These are phyloP conservation scores for Tamias sibiricus DNA, from an alignment of 2,113 vertebrate genomes.

Conservation along the genomic window DNA sequence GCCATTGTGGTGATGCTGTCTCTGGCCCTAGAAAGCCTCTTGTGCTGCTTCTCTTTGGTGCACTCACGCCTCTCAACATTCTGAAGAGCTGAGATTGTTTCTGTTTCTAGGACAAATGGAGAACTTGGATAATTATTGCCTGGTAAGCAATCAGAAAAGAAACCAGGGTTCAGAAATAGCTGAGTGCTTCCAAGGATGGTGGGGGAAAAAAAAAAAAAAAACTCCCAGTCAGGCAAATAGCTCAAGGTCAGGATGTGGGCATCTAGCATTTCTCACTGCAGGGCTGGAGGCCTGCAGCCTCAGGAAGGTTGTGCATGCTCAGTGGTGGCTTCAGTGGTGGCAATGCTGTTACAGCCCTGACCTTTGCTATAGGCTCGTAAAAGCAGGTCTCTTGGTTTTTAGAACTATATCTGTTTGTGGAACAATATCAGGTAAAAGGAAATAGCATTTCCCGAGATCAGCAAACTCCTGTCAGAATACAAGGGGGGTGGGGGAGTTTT, in stretches of 20 bases:
- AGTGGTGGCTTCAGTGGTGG: constrained; percentile 61
- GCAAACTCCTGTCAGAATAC: not conserved
- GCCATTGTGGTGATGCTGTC: not conserved
- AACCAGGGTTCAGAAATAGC: constrained; percentile 81
- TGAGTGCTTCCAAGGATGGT: constrained; percentile 63
- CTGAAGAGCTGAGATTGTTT: constrained; percentile 50
- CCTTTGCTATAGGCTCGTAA: constrained; percentile 75
- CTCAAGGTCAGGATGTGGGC: constrained; percentile 81
- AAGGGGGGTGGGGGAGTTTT: not conserved
- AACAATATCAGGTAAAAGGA: not conserved
- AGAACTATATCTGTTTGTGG: not conserved
- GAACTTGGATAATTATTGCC: constrained; percentile 77
- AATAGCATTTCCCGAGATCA: not conserved
- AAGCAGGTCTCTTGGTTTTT: constrained; percentile 68
- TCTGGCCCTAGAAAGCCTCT: not conserved
- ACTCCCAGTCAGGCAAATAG: constrained; percentile 70
- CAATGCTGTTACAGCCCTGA: constrained; percentile 72
- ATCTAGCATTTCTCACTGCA: constrained; percentile 77
- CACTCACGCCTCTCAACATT: constrained; percentile 50
- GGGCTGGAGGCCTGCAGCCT: constrained; percentile 63
- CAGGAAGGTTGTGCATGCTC: constrained; percentile 74
- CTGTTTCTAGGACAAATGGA: constrained; percentile 60
- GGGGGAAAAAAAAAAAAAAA: constrained; percentile 60
- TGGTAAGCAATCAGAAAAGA: constrained; percentile 77
- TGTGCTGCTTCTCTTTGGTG: not conserved